Evolutionary conservation across 92 coral and sea anemone species (phyloP).

Genomic region (Paragorgia papillata): DNA sequence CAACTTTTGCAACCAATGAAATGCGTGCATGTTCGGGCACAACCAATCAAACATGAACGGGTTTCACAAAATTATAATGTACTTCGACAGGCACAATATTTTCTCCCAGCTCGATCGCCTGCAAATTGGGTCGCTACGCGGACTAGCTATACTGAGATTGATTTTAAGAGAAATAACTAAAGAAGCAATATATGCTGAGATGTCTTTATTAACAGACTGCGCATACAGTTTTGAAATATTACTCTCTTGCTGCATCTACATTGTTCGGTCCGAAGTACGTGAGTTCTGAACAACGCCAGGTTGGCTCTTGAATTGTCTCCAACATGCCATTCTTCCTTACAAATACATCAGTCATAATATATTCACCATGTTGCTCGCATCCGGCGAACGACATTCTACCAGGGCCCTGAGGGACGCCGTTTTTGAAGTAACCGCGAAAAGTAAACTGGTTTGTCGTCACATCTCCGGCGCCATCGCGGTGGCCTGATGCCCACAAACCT

Average conservation of each 20-base stretch:
- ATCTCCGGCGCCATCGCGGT: conserved; percentile 22
- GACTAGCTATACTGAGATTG: too few relatives aligned
- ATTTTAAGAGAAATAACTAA: not conserved
- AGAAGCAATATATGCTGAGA: not conserved
- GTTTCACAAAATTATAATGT: too few relatives aligned
- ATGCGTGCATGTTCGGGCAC: too few relatives aligned
- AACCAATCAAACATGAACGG: too few relatives aligned
- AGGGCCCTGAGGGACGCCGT: conserved; percentile 26
- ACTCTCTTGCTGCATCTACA: not conserved
- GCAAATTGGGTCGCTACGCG: too few relatives aligned
- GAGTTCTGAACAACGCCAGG: not conserved
- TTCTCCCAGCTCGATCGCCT: too few relatives aligned
- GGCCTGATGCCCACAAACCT: conserved; percentile 30
- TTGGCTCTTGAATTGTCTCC: conserved; percentile 14
- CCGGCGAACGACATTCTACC: conserved; percentile 25
- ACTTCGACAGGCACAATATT: too few relatives aligned
- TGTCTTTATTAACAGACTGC: not conserved
- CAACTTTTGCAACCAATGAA: too few relatives aligned
- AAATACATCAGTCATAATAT: conserved; percentile 33
- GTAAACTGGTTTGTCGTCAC: conserved; percentile 9
- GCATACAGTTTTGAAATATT: not conserved
- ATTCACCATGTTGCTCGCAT: conserved; percentile 37
- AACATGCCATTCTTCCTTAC: conserved; percentile 30
- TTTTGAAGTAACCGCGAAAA: conserved; percentile 14
- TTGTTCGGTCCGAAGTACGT: not conserved